phyloP scores from a whole-genome alignment of 2,113 vertebrate species.

The Antigone vipio region DNA sequence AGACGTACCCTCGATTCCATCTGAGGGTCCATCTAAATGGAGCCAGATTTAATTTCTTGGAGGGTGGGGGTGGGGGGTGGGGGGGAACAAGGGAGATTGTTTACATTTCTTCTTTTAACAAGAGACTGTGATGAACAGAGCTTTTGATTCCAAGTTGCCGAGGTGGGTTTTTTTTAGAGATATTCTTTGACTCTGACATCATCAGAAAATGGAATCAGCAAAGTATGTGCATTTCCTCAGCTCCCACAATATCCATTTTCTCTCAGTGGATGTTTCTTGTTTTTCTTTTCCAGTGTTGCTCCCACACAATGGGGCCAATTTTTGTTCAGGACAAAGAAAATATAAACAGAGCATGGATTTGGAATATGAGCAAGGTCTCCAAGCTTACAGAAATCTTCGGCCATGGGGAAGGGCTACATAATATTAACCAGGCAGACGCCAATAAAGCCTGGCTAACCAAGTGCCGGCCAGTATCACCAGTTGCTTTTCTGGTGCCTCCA shows the following conservation, averaged over 20 bases:
- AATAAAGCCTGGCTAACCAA: neutral
- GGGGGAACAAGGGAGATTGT: conserved; percentile 41
- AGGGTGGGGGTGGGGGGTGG: neutral
- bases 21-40: conserved; percentile 51
- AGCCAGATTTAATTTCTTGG: conserved; percentile 71
- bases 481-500: neutral
- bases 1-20: conserved; percentile 65
- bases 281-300: conserved; percentile 80
- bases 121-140: conserved; percentile 63
- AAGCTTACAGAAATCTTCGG: conserved; percentile 27
- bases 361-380: conserved; percentile 59
- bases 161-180: conserved; percentile 5
- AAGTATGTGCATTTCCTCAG: conserved; percentile 74
- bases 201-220: conserved; percentile 72
- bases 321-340: conserved; percentile 82
- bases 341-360: conserved; percentile 75
- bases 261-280: conserved; percentile 77
- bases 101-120: conserved; percentile 77
- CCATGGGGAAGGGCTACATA: neutral
- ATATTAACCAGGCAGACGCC: neutral
- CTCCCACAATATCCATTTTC: conserved; percentile 79
- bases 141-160: conserved; percentile 45
- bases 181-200: conserved; percentile 79
- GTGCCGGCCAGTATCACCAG: neutral
- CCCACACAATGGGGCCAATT: conserved; percentile 87